Base-by-base conservation (phyloP, 30 jellyfish, hydroid and myxozoan genomes). In the Aurelia aurita region DNA sequence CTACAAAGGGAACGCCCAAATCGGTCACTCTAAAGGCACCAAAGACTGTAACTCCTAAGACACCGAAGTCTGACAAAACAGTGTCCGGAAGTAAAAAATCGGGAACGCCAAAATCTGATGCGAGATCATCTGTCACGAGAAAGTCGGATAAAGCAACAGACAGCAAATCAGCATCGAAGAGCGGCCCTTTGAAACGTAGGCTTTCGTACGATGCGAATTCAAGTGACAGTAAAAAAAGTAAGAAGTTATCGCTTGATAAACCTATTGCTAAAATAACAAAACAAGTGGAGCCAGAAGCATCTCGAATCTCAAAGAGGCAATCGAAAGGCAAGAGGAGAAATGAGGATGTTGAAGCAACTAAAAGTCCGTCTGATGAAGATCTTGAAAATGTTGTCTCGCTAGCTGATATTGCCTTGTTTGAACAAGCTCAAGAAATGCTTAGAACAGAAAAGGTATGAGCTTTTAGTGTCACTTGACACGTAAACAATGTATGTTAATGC, bases 401-500 rank as follows among this genome's bases (percentile, higher is more conserved):
- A 59, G 85, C 71, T 20, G 96, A 90, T 60, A 49, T 65, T 16
- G 89, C 84, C 3, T 14, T 76, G 80, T 90, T 62, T 51, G 91
- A 83, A 69, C 88, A 79, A 58, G 92, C 97, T 22, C 78, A 67
- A 54, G 59, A 47, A 43, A 59, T 65, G 47, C 70, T 55, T 0
- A 67, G 74, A 39, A 47, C 5, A 20, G 75, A 75, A 5, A 16
- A 43, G 69, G 97, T 82, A 43, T 53, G 80, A 59, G 46, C 46
- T 34, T 34, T 3, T 34, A 10, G 10, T 34, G 46, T 34, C 46
- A 1, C 46, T 34, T 34, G 46, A n/a, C n/a, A n/a, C n/a, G n/a
- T n/a, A n/a, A n/a, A n/a, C n/a, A n/a, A n/a, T n/a, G n/a, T n/a
- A n/a, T n/a, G 7, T 34, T 34, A 3, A 34, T 34, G 46, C 7